Conservation (phyloP, 2,797 vertebrate species). For the Miichthys miiuy region DNA sequence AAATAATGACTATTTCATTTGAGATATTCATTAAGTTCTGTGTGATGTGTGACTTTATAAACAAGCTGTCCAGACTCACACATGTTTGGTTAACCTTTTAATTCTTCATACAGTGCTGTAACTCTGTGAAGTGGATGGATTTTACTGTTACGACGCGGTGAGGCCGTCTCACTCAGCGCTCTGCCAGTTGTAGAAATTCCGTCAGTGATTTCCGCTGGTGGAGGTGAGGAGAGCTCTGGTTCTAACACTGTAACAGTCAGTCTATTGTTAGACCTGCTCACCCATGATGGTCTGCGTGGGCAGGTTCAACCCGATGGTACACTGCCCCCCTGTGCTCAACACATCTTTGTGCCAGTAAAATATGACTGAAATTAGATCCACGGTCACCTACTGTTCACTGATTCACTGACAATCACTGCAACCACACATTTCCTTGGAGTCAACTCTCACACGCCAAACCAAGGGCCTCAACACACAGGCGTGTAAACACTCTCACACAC, state of each 20-base stretch:
- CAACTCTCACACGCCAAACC: conserved; percentile 7
- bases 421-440: conserved; percentile 39
- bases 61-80: conserved; percentile 50
- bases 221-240: conserved; percentile 74
- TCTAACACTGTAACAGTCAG: conserved; percentile 71
- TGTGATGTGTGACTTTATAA: conserved; percentile 48
- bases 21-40: conserved; percentile 58
- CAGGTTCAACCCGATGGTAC: conserved; percentile 62
- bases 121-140: conserved; percentile 60
- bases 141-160: conserved; percentile 41
- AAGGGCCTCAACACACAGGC: conserved; percentile 11
- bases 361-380: conserved; percentile 49
- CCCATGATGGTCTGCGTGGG: conserved; percentile 51
- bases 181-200: conserved; percentile 69
- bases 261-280: conserved; percentile 74
- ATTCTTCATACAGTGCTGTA: conserved; percentile 42
- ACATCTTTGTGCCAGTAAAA: conserved; percentile 52
- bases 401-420: conserved; percentile 47
- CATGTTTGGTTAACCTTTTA: conserved; percentile 70
- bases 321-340: conserved; percentile 81
- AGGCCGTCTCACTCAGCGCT: conserved; percentile 60
- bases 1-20: conserved; percentile 39
- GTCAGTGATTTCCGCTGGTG: conserved; percentile 70
- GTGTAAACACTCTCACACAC: not conserved
- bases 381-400: conserved; percentile 62